Percentiles rank a stretch among this genome's conserved stretches.
Evolutionary conservation across 2,888 invertebrate species (phyloP).

Genomic region (Agonopterix heracliana): DNA sequence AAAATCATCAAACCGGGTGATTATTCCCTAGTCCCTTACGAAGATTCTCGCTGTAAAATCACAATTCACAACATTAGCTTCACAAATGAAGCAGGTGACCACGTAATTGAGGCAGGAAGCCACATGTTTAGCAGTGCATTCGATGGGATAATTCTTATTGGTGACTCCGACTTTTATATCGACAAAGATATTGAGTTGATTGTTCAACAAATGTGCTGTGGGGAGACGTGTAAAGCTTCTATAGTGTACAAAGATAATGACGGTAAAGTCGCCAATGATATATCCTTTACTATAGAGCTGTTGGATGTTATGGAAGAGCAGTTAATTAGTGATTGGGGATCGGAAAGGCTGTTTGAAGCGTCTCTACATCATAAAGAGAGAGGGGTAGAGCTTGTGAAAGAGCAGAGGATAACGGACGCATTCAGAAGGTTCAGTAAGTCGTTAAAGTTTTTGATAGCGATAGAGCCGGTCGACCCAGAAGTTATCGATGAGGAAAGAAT

Average conservation of each 20-base stretch:
- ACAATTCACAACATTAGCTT: conserved; percentile 44
- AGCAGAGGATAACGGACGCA: conserved; percentile 79
- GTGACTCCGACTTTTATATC: conserved; percentile 60
- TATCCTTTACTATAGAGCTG: conserved; percentile 60
- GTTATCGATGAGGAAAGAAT: conserved; percentile 63
- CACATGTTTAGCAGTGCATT: conserved; percentile 49
- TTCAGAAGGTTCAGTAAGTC: conserved; percentile 84
- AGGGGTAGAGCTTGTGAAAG: conserved; percentile 80
- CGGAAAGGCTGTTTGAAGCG: conserved; percentile 66
- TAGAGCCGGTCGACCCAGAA: conserved; percentile 77
- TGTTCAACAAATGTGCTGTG: conserved; percentile 69
- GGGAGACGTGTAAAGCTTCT: conserved; percentile 56
- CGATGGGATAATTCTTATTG: conserved; percentile 65
- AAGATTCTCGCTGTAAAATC: conserved; percentile 62
- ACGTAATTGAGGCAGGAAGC: conserved; percentile 48
- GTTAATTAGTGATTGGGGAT: conserved; percentile 75
- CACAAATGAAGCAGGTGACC: conserved; percentile 32
- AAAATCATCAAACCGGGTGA: conserved; percentile 54
- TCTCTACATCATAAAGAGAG: conserved; percentile 72
- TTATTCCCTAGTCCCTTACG: conserved; percentile 55
- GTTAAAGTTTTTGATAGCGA: conserved; percentile 80
- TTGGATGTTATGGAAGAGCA: conserved; percentile 59
- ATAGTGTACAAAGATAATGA: conserved; percentile 47
- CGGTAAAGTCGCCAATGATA: conserved; percentile 38
- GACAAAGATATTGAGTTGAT: conserved; percentile 74